Conservation (phyloP, 2,113 vertebrate species). For the Tachysurus fulvidraco region DNA sequence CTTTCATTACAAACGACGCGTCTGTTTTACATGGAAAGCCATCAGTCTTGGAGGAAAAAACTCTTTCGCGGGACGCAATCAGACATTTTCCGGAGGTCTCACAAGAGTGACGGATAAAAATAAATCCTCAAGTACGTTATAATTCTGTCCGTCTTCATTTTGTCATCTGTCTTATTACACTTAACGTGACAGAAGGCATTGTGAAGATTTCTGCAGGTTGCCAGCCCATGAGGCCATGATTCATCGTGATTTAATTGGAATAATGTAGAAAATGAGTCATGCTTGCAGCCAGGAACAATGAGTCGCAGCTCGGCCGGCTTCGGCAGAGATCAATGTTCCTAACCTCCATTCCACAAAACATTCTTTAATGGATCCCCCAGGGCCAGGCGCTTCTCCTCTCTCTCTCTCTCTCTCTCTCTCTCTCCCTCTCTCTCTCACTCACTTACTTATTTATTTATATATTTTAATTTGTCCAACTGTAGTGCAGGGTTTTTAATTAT, state of each 20-base stretch:
- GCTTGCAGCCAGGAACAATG: slow-evolving; percentile 70
- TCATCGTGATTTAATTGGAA: slow-evolving; percentile 75
- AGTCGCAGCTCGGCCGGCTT: slow-evolving; percentile 71
- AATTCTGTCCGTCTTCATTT: slow-evolving; percentile 46
- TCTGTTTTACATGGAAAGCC: slow-evolving; percentile 44
- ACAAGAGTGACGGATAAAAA: not conserved
- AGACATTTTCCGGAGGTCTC: slow-evolving; percentile 27
- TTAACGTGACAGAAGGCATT: slow-evolving; percentile 54
- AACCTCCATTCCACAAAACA: slow-evolving; percentile 81
- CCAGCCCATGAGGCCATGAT: slow-evolving; percentile 58
- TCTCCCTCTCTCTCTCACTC: not conserved
- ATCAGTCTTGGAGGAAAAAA: slow-evolving; percentile 33
- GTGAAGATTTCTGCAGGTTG: slow-evolving; percentile 59
- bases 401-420: not conserved
- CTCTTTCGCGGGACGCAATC: slow-evolving; percentile 10
- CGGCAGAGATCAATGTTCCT: slow-evolving; percentile 82
- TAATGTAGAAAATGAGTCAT: slow-evolving; percentile 78
- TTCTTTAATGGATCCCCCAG: slow-evolving; percentile 78
- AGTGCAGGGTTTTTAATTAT: slow-evolving; percentile 78
- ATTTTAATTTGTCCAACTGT: slow-evolving; percentile 72
- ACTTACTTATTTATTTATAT: slow-evolving; percentile 65
- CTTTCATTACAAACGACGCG: slow-evolving; percentile 45
- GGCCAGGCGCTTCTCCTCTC: slow-evolving; percentile 47
- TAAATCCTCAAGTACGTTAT: not conserved
- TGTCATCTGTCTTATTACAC: slow-evolving; percentile 48